These are phyloP conservation scores for Hypolimnas misippus DNA, from an alignment of 2,888 invertebrate genomes.

Conservation along the genomic window DNA sequence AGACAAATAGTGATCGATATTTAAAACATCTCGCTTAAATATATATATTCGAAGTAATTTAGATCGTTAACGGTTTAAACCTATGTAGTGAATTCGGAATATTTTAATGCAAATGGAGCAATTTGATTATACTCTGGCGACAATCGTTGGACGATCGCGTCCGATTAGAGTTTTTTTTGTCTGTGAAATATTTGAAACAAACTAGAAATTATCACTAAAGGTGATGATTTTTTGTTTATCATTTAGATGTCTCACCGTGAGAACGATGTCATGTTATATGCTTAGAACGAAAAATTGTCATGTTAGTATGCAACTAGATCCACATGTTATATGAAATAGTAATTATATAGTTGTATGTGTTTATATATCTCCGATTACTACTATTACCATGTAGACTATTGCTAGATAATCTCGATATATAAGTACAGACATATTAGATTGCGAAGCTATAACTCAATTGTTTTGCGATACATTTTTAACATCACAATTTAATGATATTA, in stretches of 20 bases:
- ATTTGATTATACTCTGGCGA: constrained; percentile 1
- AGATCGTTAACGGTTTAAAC: neutral
- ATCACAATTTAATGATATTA: constrained; percentile 64
- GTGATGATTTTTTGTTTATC: constrained; percentile 69
- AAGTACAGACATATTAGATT: constrained; percentile 40
- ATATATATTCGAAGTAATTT: constrained; percentile 11
- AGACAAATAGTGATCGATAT: neutral
- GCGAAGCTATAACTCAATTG: constrained; percentile 78
- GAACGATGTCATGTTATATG: constrained; percentile 81
- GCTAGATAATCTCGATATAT: neutral
- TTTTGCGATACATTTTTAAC: constrained; percentile 80
- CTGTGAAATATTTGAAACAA: constrained; percentile 56
- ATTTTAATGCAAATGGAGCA: neutral
- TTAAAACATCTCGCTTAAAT: constrained; percentile 12
- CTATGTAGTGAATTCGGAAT: neutral
- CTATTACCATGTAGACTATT: neutral
- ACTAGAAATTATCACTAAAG: constrained; percentile 63
- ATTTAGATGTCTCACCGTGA: constrained; percentile 76
- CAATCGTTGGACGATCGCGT: constrained; percentile 82
- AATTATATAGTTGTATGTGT: constrained; percentile 62
- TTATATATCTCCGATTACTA: constrained; percentile 43
- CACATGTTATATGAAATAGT: constrained; percentile 62
- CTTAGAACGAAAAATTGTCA: constrained; percentile 76
- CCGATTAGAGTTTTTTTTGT: constrained; percentile 66
- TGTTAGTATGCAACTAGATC: constrained; percentile 76